Base-by-base conservation (phyloP, 2,888 invertebrate genomes). In the Therioaphis trifolii region DNA sequence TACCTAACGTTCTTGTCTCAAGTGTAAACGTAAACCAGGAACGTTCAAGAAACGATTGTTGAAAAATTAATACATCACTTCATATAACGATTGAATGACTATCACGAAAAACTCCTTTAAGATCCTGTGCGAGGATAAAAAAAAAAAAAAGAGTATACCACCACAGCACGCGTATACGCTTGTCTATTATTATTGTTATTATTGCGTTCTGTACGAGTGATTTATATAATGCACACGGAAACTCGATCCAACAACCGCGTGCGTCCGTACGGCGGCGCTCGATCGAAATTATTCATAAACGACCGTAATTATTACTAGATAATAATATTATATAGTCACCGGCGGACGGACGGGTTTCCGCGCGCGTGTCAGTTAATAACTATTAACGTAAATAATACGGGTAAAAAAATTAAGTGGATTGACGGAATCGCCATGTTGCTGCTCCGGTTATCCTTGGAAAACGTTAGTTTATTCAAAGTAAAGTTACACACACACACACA, bases 361-460 rank as follows among this genome's bases (percentile, higher is more conserved):
- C n/a, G 43, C 40, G 40, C 21, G 40, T 68, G 40, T n/a, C 68
- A 2, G 21, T 55, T n/a, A n/a, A n/a, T n/a, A n/a, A n/a, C n/a
- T n/a, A 69, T 3, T 15, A 43, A 24, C 43, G 69, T 15, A 24
- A 43, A 46, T 69, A 69, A 46, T 46, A 69, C 4, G n/a, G n/a
- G 21, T 40, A 40, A n/a, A 68, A 35, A 35, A 68, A 68, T 68
- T n/a, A 68, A 35, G 40, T 14, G 66, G 21, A 40, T 68, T 14
- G 35, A 68, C 21, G 35, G 66, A 68, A 68, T 68, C 29, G 40
- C 35, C 35, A 7, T 21, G n/a, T 43, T 18, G 24, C 3, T 27
- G 49, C n/a, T 74, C 72, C 55, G 29, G 74, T 74, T 55, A 40
- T 21, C 74, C 74, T 74, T 55, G 74, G 35, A 7, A 21, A 11